These are phyloP conservation scores for Doris montereyensis DNA, from an alignment of 2,888 invertebrate species.

Conservation along the genomic window DNA sequence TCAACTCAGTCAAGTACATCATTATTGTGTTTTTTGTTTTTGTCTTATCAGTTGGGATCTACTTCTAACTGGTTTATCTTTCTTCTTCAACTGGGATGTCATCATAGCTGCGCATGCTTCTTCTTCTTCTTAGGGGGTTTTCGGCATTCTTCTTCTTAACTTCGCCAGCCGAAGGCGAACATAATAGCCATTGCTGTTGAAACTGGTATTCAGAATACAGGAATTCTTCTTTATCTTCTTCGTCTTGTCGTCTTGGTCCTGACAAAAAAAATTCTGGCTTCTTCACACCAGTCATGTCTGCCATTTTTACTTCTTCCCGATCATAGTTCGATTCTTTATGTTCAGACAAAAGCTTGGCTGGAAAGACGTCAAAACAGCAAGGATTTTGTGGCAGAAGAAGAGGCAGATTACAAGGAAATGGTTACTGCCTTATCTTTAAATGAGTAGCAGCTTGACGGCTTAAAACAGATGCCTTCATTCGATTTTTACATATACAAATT, in stretches of 20 bases:
- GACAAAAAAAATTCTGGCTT: slow-evolving; percentile 79
- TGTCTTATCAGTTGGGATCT: slow-evolving; percentile 73
- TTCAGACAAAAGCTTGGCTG: slow-evolving; percentile 52
- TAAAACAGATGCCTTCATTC: no score
- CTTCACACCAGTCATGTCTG: slow-evolving; percentile 64
- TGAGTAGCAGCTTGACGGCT: no score
- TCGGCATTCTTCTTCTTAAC: slow-evolving; percentile 60
- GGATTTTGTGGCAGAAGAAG: no score
- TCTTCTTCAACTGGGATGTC: slow-evolving; percentile 44
- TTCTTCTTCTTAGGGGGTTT: slow-evolving; percentile 73
- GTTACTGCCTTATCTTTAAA: no score
- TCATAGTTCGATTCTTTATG: slow-evolving; percentile 53
- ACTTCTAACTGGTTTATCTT: slow-evolving; percentile 74
- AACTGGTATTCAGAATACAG: slow-evolving; percentile 88
- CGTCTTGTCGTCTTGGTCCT: slow-evolving; percentile 64
- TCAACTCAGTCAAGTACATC: slow-evolving; percentile 72
- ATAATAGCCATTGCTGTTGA: slow-evolving; percentile 87
- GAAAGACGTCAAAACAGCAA: no score
- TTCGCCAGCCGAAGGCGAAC: slow-evolving; percentile 71
- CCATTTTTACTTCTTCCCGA: slow-evolving; percentile 66
- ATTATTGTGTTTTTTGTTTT: slow-evolving; percentile 73
- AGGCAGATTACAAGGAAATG: no score
- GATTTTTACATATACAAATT: no score
- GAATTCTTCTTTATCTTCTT: slow-evolving; percentile 73
- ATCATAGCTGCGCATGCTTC: slow-evolving; percentile 70